Base-by-base conservation (phyloP, 2,888 invertebrate species). In the Odontocerum albicorne region DNA sequence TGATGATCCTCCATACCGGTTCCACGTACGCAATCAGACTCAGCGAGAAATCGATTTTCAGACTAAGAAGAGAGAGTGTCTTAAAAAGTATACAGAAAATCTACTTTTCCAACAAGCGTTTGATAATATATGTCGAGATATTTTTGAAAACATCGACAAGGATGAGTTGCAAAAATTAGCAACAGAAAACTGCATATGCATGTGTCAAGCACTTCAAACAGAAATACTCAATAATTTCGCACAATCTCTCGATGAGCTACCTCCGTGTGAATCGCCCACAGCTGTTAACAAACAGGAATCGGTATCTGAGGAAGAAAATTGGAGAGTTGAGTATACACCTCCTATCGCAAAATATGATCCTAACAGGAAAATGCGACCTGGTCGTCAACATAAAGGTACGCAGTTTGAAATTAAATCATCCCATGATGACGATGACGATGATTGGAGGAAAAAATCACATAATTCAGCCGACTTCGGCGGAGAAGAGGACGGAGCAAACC, bases 311-410 rank as follows among this genome's bases (percentile, higher is more conserved):
- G 40, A 43, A 3, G 43, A 22, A 6, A 21, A 8, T 21, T 50
- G 50, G 50, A 12, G n/a, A 10, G 31, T 50, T 2, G 50, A 50
- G 20, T 50, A 33, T 17, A 50, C 50, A 4, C 50, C 50, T 8
- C 36, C 50, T n/a, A 13, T 7, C 21, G 50, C 50, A 7, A 50
- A 12, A 16, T 42, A 13, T 22, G 22, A 40, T 21, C 42, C 50
- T 10, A 50, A 50, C 16, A 35, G 39, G 15, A 49, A 49, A 21
- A 22, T 16, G 10, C 35, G 22, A n/a, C 2, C 4, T 19, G 4
- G 16, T 6, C 35, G 36, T 4, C 15, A 15, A 15, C 35, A 22
- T 36, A 47, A 47, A 27, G 35, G 33, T 0, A 47, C 36, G 2
- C 47, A 47, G 16, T 47, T 22, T 16, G 47, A 47, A 19, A 15